phyloP scores from a whole-genome alignment of 2,888 invertebrate genomes.

The Gonocerus acuteangulatus region DNA sequence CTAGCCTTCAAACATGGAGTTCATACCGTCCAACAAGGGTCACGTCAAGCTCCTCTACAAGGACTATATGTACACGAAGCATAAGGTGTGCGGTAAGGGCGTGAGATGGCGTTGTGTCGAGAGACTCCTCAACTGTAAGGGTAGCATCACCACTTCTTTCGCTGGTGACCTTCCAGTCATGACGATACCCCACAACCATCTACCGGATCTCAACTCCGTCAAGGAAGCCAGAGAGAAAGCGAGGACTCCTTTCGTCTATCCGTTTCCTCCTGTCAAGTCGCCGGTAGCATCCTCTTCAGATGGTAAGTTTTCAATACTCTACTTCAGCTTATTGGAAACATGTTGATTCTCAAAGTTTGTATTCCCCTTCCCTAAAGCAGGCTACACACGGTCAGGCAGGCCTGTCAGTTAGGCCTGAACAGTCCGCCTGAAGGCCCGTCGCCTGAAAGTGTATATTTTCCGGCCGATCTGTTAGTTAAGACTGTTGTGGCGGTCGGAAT shows the following conservation, averaged over 20 bases:
- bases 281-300: neutral
- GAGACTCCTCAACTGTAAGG: conserved; percentile 21
- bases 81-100: conserved; percentile 20
- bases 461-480: no score
- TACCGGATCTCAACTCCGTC: conserved; percentile 19
- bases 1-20: conserved; percentile 7
- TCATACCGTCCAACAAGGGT: conserved; percentile 26
- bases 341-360: no score
- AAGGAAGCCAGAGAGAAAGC: conserved; percentile 18
- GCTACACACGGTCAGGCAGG: no score
- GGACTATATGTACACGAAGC: conserved; percentile 25
- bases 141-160: conserved; percentile 25
- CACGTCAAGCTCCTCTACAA: conserved; percentile 22
- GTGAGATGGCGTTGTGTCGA: conserved; percentile 22
- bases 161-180: conserved; percentile 22
- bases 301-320: neutral
- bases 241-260: neutral
- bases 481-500: no score
- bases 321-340: no score
- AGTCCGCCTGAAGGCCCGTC: no score
- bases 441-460: no score
- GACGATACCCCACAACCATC: conserved; percentile 24
- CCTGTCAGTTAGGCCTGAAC: no score
- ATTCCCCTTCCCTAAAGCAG: no score
- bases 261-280: conserved; percentile 1